Base-by-base conservation (phyloP, 1,140 invertebrate genomes). In the Bombus ignitus region DNA sequence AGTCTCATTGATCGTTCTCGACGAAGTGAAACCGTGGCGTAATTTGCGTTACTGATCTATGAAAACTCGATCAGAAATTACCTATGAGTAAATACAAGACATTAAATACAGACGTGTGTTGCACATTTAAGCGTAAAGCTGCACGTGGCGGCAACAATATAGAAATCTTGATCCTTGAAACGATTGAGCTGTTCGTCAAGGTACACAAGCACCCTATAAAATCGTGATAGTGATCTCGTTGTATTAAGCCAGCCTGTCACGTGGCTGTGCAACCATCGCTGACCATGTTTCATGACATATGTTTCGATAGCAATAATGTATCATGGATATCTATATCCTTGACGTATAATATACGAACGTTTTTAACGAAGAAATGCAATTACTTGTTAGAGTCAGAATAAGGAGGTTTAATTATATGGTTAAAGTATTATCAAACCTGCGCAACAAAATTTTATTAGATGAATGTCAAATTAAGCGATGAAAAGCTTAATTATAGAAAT, bases 151-250 rank as follows among this genome's bases (percentile, higher is more conserved):
- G 44, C 12, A 28, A 85, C 83, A 85, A 86, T 81, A n/a, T 3
- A 13, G 57, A 81, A 39, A 81, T 81, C 71, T 75, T 74, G 79
- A 73, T 81, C 57, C 70, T 62, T 35, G 83, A 18, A 66, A 77
- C 84, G 77, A 81, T 85, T 42, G 59, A 75, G 68, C 84, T 57
- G 74, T 86, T 86, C 53, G 79, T 86, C 77, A 86, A 86, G 84
- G 84, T 86, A 66, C 8, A 72, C 35, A 32, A 65, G 68, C 70
- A 53, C 84, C 79, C 77, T 74, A 39, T 22, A 59, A 59, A 84
- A 84, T 32, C 65, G 25, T 72, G 68, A 73, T 77, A 39, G 66
- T 37, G 70, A 85, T 85, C 83, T 78, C 76, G 39, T 28, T 78
- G 18, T 72, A 85, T 81, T 73, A 75, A 83, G 82, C 74, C 35